Conservation (phyloP, 2,113 vertebrate genomes). For the Dasypus novemcinctus region DNA sequence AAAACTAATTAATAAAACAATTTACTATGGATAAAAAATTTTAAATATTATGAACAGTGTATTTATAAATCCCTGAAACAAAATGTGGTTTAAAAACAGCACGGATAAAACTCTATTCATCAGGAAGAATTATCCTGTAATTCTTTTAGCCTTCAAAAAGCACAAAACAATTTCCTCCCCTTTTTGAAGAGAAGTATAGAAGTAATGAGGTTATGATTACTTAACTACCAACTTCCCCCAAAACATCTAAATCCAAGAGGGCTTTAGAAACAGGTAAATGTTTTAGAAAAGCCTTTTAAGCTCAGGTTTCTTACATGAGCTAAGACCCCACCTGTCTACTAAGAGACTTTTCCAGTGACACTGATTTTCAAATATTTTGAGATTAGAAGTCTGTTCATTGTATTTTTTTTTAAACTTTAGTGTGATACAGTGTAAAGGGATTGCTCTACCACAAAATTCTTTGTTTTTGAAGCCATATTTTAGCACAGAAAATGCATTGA, state of each 20-base stretch:
- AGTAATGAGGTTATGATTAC: constrained; percentile 29
- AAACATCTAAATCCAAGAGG: constrained; percentile 64
- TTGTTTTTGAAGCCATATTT: constrained; percentile 52
- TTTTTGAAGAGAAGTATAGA: constrained; percentile 37
- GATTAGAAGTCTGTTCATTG: constrained; percentile 38
- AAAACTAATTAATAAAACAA: too few relatives aligned
- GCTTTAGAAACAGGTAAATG: constrained; percentile 37
- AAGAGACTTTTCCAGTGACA: constrained; percentile 49
- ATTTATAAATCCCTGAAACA: background rate
- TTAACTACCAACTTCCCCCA: constrained; percentile 46
- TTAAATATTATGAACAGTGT: background rate
- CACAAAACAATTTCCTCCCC: background rate
- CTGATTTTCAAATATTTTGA: constrained; percentile 57
- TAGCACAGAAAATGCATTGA: constrained; percentile 58
- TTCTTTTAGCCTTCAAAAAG: constrained; percentile 38
- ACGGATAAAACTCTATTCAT: background rate
- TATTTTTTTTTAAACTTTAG: constrained; percentile 4
- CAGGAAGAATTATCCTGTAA: constrained; percentile 15
- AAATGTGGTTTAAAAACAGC: background rate
- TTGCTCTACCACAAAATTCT: constrained; percentile 29
- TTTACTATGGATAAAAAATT: too few relatives aligned
- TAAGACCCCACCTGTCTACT: constrained; percentile 61
- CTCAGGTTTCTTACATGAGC: constrained; percentile 60
- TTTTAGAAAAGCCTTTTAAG: constrained; percentile 69
- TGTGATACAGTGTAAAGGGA: background rate